These are phyloP conservation scores for Brachyhypopomus gauderio DNA, from an alignment of 2,113 vertebrate genomes.

Conservation along the genomic window DNA sequence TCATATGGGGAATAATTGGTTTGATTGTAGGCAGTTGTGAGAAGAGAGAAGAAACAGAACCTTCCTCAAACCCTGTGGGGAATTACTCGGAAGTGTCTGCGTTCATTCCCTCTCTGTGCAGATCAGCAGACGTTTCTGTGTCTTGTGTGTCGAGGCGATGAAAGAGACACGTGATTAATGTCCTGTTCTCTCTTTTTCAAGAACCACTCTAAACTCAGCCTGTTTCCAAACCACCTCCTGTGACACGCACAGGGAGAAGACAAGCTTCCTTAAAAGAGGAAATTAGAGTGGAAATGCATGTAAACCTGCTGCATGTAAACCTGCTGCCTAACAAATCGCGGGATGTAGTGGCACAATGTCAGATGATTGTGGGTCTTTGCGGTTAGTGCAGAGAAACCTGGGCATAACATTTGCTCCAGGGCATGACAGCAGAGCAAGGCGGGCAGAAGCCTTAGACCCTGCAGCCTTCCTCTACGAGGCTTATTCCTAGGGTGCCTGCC, in stretches of 20 bases:
- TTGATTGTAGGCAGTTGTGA: slow-evolving; percentile 88
- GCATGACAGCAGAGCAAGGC: background rate
- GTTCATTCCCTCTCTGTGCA: slow-evolving; percentile 82
- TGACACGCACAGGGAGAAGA: slow-evolving; percentile 17
- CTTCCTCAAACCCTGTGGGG: slow-evolving; percentile 81
- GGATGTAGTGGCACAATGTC: slow-evolving; percentile 46
- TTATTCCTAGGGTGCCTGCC: background rate
- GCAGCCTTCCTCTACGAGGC: background rate
- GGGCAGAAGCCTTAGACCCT: background rate
- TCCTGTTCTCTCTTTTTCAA: slow-evolving; percentile 72
- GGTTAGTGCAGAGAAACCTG: slow-evolving; percentile 1
- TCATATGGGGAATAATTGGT: slow-evolving; percentile 87
- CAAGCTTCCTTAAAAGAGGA: slow-evolving; percentile 44
- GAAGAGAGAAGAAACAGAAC: slow-evolving; percentile 80
- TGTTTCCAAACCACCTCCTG: slow-evolving; percentile 31
- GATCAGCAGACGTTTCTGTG: slow-evolving; percentile 89
- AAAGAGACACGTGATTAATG: slow-evolving; percentile 88
- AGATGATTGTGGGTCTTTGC: slow-evolving; percentile 30
- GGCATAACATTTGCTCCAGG: background rate
- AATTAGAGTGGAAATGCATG: slow-evolving; percentile 35
- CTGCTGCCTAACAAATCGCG: slow-evolving; percentile 33
- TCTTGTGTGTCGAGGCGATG: slow-evolving; percentile 78
- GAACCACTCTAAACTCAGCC: slow-evolving; percentile 71
- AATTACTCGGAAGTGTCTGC: slow-evolving; percentile 86
- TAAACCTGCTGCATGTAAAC: background rate